Base-by-base conservation (phyloP, 2,888 invertebrate genomes). In the Cataglyphis albicans region DNA sequence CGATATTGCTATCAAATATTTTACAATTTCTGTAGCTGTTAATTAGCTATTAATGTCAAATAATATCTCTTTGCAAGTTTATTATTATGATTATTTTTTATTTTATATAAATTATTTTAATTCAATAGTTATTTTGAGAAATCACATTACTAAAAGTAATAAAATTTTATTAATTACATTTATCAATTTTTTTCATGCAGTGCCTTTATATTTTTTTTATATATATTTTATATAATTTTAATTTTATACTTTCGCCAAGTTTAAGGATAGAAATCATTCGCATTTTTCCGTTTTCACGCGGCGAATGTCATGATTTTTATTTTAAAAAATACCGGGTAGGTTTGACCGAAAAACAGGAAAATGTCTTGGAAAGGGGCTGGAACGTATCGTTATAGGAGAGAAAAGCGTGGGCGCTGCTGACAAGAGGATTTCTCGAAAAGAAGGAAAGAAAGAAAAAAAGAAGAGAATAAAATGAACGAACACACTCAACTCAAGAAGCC, bases 321-420 rank as follows among this genome's bases (percentile, higher is more conserved):
- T 76, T 48, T 38, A 70, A 21, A 35, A 48, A 41, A 67, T 35
- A 32, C 29, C 63, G 29, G 38, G 10, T 32, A 75, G 4, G 63
- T 32, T 70, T 32, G 52, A 29, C 9, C n/a, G 74, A 85, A 67
- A 80, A 81, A 83, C 74, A 70, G 29, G 18, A 74, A 52, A 38
- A 72, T 41, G 72, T 48, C 29, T 35, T 21, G n/a, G 18, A 21
- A 65, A 18, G 6, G 29, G 15, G 32, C 32, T 41, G 21, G 6
- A 38, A 52, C 7, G n/a, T 52, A 52, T 52, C 55, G 21, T 44
- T 44, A 38, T 52, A 29, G 38, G 63, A 25, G 25, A 6, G 32
- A 72, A 41, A 32, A 21, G 25, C 55, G 25, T n/a, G 7, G 59
- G n/a, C 44, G 41, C 29, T 52, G 81, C 61, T 82, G 75, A 81